Conservation (phyloP, 2,113 vertebrate species). For the Spilogale gracilis region DNA sequence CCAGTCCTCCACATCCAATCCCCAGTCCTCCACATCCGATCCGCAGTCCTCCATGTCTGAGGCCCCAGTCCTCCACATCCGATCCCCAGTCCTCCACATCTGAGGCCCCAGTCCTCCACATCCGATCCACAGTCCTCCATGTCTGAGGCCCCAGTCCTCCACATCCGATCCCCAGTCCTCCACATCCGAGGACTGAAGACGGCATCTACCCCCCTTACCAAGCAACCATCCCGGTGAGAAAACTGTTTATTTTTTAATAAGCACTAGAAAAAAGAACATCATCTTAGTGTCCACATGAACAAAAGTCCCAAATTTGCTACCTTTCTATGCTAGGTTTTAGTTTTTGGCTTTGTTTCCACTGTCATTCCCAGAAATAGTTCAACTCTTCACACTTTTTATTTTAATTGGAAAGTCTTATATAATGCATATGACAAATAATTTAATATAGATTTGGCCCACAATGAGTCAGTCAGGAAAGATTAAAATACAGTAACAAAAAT, state of each 20-base stretch:
- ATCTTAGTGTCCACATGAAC: neutral
- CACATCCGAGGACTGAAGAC: neutral
- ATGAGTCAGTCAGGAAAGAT: neutral
- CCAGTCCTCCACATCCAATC: neutral
- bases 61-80: too few relatives aligned
- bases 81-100: too few relatives aligned
- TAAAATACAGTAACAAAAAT: neutral
- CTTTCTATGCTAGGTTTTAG: neutral
- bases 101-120: too few relatives aligned
- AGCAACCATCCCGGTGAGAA: neutral
- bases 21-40: too few relatives aligned
- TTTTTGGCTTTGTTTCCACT: neutral
- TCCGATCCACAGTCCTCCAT: too few relatives aligned
- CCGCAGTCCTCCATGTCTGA: too few relatives aligned
- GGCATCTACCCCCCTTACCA: neutral
- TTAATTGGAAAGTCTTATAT: neutral
- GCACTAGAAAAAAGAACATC: neutral
- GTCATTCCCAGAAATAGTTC: neutral
- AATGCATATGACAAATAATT: conserved; percentile 9
- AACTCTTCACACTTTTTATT: neutral
- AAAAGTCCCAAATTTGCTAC: neutral
- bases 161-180: neutral
- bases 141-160: too few relatives aligned
- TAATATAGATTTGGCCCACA: neutral
- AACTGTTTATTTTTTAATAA: neutral